These are phyloP conservation scores for Tenthredo mesomela DNA, from an alignment of 2,888 invertebrate species.

Conservation along the genomic window DNA sequence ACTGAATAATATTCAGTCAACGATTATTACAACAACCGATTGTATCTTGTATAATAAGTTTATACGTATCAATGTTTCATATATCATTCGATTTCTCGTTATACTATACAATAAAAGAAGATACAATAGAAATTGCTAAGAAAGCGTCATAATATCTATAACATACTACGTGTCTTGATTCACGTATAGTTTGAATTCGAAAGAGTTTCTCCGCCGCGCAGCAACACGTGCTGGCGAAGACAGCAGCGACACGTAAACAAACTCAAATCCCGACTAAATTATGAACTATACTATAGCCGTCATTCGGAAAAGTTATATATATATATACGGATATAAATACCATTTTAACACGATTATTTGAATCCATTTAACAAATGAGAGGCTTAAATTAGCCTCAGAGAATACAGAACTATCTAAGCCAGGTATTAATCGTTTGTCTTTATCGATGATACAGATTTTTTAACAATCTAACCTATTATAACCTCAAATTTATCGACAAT, in stretches of 20 bases:
- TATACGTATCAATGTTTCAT: not conserved
- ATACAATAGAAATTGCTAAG: too few species aligned
- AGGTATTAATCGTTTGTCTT: not conserved
- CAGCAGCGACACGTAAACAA: slow-evolving; percentile 24
- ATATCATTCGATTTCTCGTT: not conserved
- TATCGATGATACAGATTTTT: not conserved
- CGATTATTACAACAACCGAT: not conserved
- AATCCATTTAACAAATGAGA: not conserved
- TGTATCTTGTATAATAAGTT: not conserved
- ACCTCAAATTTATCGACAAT: slow-evolving; percentile 1
- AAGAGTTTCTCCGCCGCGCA: not conserved
- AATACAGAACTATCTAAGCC: not conserved
- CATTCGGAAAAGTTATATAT: not conserved
- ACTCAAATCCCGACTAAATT: not conserved
- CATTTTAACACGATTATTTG: not conserved
- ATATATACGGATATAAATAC: not conserved
- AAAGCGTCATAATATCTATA: too few species aligned
- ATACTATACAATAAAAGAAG: not conserved
- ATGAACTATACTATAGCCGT: not conserved
- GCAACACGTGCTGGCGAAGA: not conserved
- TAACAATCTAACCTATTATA: not conserved
- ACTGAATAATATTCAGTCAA: too few species aligned
- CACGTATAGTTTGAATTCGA: not conserved
- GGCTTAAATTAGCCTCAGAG: not conserved
- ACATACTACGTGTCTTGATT: not conserved